Percentiles rank a stretch among this genome's conserved stretches.
Evolutionary conservation across 2,113 vertebrate species (phyloP).

Genomic region (Sitta europaea): DNA sequence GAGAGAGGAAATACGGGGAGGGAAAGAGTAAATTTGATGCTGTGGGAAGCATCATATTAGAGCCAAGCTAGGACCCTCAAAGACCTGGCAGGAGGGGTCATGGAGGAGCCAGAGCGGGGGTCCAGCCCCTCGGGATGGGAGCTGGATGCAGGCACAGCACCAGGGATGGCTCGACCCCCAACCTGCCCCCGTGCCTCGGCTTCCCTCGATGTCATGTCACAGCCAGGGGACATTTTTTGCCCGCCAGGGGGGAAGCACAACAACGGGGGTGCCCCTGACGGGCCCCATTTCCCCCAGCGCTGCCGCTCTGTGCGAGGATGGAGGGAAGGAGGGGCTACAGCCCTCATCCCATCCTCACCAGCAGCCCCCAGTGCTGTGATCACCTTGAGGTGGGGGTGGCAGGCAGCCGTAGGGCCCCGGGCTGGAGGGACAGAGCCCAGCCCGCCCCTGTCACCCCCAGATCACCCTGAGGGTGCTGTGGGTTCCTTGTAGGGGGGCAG

Average conservation of each 20-base stretch:
- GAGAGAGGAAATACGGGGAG: not conserved
- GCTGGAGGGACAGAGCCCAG: not conserved
- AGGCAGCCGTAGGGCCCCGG: not conserved
- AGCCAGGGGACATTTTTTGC: not conserved
- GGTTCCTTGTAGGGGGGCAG: not conserved
- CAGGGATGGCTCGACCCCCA: rapidly evolving
- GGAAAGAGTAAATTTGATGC: not conserved
- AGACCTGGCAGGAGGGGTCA: rapidly evolving
- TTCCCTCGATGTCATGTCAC: not conserved
- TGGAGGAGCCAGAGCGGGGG: rapidly evolving
- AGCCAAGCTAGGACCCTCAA: not conserved
- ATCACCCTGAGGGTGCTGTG: not conserved
- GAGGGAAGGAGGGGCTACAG: not conserved
- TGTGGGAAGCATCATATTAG: rapidly evolving
- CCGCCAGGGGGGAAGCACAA: not conserved
- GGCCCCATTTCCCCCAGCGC: not conserved
- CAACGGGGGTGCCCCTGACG: rapidly evolving
- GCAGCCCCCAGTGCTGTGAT: not conserved
- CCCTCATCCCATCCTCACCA: not conserved
- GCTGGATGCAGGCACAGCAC: not conserved
- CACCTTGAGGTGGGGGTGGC: not conserved
- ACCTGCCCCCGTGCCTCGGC: not conserved
- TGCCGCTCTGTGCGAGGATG: not conserved
- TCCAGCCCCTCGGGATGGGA: rapidly evolving
- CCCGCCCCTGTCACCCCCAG: not conserved